Evolutionary conservation across 2,113 vertebrate genomes (phyloP).

Genomic region (Hypocryptadius cinnamomeus): DNA sequence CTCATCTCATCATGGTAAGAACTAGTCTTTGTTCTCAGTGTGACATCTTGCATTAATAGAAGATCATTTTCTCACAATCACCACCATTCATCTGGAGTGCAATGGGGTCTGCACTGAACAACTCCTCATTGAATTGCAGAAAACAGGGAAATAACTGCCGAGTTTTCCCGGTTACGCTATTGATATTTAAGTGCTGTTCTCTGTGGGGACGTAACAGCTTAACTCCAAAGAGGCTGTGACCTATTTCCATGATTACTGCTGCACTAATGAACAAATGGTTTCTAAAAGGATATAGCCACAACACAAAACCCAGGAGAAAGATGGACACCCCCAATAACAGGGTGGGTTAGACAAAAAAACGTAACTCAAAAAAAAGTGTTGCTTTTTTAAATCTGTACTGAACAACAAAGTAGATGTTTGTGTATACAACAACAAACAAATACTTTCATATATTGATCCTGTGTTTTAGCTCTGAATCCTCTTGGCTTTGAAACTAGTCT

Average conservation of each 20-base stretch:
- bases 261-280: constrained; percentile 57
- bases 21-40: constrained; percentile 72
- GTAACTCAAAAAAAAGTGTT: background rate
- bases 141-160: constrained; percentile 70
- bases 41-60: constrained; percentile 65
- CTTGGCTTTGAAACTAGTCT: background rate
- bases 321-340: background rate
- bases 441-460: background rate
- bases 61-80: constrained; percentile 79
- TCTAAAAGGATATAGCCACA: background rate
- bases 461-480: background rate
- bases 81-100: constrained; percentile 73
- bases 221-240: constrained; percentile 66
- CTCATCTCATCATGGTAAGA: constrained; percentile 75
- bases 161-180: constrained; percentile 69
- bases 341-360: background rate
- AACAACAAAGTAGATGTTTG: background rate
- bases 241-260: constrained; percentile 65
- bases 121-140: constrained; percentile 75
- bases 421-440: background rate
- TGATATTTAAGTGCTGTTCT: constrained; percentile 70
- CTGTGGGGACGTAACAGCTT: constrained; percentile 35
- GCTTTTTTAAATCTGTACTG: background rate
- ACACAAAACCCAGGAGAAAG: background rate
- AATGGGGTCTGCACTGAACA: constrained; percentile 65